Evolutionary conservation across 2,113 vertebrate genomes (phyloP), one percentile per base, ranked within the genome.

Genomic region (Rhizomys pruinosus): DNA sequence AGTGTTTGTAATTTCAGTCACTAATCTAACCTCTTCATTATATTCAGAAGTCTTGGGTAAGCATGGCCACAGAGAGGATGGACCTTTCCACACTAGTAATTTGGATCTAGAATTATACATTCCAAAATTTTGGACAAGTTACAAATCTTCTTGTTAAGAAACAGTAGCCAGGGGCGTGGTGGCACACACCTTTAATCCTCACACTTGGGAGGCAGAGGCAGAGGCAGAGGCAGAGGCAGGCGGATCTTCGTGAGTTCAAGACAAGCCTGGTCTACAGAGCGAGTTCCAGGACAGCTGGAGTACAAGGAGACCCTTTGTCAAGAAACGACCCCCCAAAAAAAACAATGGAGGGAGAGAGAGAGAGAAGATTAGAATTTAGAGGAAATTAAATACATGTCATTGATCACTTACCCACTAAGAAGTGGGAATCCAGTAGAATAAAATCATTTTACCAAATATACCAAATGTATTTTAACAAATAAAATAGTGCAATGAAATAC

Each of bases 151-250:
- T 15, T 72, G 59, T 68, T 8, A 32, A 57, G 78, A 76, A 66
- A 47, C 0, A 77, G 6, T 5, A 52, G 11, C 1, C 17, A 0
- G 1, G 1, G 16, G 1, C 47, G n/a, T n/a, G n/a, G n/a, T n/a
- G n/a, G n/a, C n/a, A n/a, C n/a, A n/a, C n/a, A n/a, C n/a, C n/a
- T n/a, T n/a, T n/a, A n/a, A n/a, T n/a, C n/a, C n/a, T n/a, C n/a
- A n/a, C n/a, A n/a, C n/a, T n/a, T n/a, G n/a, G n/a, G n/a, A n/a
- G n/a, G 11, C n/a, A n/a, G n/a, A n/a, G n/a, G n/a, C n/a, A n/a
- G n/a, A n/a, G n/a, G n/a, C n/a, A n/a, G n/a, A n/a, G n/a, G n/a
- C n/a, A n/a, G n/a, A n/a, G n/a, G n/a, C n/a, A n/a, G n/a, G n/a
- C n/a, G n/a, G n/a, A n/a, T n/a, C n/a, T n/a, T n/a, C n/a, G n/a